Conservation (phyloP, 2,113 vertebrate genomes). For the Solea senegalensis region DNA sequence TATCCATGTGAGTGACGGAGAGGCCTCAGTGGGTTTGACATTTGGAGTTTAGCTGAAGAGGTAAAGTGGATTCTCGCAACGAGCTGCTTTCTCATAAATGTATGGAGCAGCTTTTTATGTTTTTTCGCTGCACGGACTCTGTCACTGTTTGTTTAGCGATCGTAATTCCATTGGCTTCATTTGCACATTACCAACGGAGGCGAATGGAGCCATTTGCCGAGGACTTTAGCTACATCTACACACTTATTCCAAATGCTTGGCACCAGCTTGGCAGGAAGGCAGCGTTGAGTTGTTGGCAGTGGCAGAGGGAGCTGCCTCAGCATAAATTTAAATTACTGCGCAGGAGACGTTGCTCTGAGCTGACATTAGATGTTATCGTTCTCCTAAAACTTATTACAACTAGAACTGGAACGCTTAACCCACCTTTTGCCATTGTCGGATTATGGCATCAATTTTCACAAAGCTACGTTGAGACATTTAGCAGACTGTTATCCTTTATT, state of each 20-base stretch:
- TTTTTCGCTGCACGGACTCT: constrained; percentile 2
- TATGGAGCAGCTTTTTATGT: constrained; percentile 50
- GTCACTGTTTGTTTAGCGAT: constrained; percentile 8
- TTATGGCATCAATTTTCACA: neutral
- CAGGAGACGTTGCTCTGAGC: constrained; percentile 25
- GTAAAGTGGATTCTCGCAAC: constrained; percentile 57
- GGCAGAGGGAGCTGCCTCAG: constrained; percentile 24
- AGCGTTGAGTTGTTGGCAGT: constrained; percentile 3
- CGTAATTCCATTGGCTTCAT: neutral
- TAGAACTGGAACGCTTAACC: neutral
- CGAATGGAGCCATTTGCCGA: constrained; percentile 13
- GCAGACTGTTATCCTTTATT: neutral
- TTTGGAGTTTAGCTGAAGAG: constrained; percentile 43
- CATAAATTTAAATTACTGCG: constrained; percentile 35
- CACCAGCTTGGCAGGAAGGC: constrained; percentile 42
- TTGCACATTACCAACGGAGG: neutral
- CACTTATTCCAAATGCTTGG: constrained; percentile 29
- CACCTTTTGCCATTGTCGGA: neutral
- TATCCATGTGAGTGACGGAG: constrained; percentile 41
- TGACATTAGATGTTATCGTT: constrained; percentile 34
- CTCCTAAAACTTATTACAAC: neutral
- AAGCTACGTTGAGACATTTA: neutral
- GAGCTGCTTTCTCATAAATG: constrained; percentile 54
- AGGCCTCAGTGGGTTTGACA: constrained; percentile 46
- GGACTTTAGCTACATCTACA: constrained; percentile 26